phyloP scores from a whole-genome alignment of 2,113 vertebrate species.

The Hiodon tergisus region DNA sequence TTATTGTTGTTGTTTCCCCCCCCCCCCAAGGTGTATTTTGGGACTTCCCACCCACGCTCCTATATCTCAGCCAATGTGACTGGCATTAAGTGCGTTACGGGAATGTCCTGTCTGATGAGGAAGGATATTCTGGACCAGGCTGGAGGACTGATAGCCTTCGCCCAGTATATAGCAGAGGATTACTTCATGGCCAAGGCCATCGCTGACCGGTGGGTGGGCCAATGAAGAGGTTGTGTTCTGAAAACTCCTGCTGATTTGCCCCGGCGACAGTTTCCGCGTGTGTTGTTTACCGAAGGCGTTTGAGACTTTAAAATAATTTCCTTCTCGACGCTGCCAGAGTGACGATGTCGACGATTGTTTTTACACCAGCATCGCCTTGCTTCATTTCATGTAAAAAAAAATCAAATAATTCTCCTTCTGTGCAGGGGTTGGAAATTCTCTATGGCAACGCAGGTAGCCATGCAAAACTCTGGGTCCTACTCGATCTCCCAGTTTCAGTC shows the following conservation, averaged over 20 bases:
- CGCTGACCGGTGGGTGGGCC: slow-evolving; percentile 80
- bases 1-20: slow-evolving; percentile 11
- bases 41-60: slow-evolving; percentile 93
- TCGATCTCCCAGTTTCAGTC: slow-evolving; percentile 80
- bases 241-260: neutral
- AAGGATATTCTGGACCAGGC: slow-evolving; percentile 94
- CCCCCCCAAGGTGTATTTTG: slow-evolving; percentile 83
- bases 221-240: neutral
- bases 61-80: slow-evolving; percentile 96
- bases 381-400: no score
- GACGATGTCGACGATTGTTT: no score
- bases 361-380: no score
- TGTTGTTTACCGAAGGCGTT: neutral
- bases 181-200: slow-evolving; percentile 99
- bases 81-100: slow-evolving; percentile 95
- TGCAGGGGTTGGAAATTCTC: slow-evolving; percentile 67
- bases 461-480: slow-evolving; percentile 78
- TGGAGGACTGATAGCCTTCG: slow-evolving; percentile 88
- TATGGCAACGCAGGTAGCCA: slow-evolving; percentile 77
- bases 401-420: neutral
- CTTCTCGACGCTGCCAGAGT: no score
- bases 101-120: slow-evolving; percentile 98
- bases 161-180: slow-evolving; percentile 96
- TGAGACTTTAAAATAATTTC: no score
- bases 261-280: no score